phyloP scores from a whole-genome alignment of 1,140 invertebrate species.

The Danaus melanippus region DNA sequence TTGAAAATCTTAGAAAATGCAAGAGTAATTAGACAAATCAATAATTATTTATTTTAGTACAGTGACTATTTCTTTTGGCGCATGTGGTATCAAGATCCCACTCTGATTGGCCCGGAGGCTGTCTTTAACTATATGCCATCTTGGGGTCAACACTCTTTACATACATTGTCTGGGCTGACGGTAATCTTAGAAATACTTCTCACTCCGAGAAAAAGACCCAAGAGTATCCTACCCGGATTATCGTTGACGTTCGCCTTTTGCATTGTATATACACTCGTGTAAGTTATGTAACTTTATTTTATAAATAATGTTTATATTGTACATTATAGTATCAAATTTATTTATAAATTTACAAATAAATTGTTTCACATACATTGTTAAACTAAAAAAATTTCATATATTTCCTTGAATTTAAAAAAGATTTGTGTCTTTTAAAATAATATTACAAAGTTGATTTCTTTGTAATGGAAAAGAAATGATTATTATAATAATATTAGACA shows the following conservation, averaged over 20 bases:
- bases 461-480: no score
- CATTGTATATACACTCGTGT: conserved; percentile 24
- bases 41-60: conserved; percentile 25
- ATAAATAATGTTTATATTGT: conserved; percentile 4
- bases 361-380: no score
- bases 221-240: conserved; percentile 17
- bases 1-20: no score
- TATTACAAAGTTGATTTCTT: no score
- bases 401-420: no score
- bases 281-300: conserved; percentile 21
- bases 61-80: conserved; percentile 34
- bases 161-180: conserved; percentile 29
- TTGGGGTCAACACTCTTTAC: conserved; percentile 37
- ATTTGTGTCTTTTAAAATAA: no score
- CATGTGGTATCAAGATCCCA: conserved; percentile 22
- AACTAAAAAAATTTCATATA: no score
- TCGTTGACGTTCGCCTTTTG: conserved; percentile 23
- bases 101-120: conserved; percentile 27
- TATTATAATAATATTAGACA: no score
- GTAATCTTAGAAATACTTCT: conserved; percentile 29
- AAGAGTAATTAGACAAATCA: no score
- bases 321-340: not conserved
- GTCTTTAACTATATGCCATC: conserved; percentile 31
- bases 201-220: conserved; percentile 28
- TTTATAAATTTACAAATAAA: no score